Percentiles rank a stretch among this genome's conserved stretches.
Conservation (phyloP, 2,113 vertebrate species). For the Indri indri region DNA sequence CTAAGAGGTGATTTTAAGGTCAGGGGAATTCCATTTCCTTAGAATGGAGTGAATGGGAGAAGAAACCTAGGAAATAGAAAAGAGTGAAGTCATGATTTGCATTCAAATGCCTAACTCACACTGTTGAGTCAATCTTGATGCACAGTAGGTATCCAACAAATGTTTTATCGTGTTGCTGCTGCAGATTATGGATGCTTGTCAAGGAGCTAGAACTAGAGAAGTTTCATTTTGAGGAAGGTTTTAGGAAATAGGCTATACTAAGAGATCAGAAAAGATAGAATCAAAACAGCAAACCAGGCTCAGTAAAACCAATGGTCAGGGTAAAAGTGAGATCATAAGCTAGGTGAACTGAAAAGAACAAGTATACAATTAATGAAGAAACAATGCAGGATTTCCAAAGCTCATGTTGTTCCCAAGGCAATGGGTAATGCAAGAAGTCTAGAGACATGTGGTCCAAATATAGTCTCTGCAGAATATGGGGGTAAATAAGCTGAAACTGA, state of each 20-base stretch:
- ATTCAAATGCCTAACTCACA: neutral
- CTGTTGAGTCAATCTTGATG: neutral
- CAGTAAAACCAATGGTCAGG: neutral
- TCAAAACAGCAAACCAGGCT: neutral
- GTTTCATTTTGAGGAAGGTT: neutral
- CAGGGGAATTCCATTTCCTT: neutral
- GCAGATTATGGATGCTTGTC: neutral
- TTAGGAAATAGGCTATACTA: neutral
- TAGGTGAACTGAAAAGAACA: neutral
- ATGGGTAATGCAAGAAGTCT: neutral
- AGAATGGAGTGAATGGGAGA: neutral
- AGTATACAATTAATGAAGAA: slow-evolving; percentile 13
- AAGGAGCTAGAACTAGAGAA: neutral
- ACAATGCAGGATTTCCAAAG: neutral
- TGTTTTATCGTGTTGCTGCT: neutral
- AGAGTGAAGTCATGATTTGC: neutral
- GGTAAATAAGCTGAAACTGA: neutral
- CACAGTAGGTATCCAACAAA: neutral
- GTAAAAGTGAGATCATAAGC: neutral
- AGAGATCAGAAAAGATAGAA: neutral
- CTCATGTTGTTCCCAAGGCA: neutral
- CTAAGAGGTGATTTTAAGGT: slow-evolving; percentile 19
- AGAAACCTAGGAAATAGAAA: slow-evolving; percentile 35
- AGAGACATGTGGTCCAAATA: neutral
- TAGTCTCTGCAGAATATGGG: neutral